Conservation (phyloP, 2,113 vertebrate species). For the Planiliza haematocheilus region DNA sequence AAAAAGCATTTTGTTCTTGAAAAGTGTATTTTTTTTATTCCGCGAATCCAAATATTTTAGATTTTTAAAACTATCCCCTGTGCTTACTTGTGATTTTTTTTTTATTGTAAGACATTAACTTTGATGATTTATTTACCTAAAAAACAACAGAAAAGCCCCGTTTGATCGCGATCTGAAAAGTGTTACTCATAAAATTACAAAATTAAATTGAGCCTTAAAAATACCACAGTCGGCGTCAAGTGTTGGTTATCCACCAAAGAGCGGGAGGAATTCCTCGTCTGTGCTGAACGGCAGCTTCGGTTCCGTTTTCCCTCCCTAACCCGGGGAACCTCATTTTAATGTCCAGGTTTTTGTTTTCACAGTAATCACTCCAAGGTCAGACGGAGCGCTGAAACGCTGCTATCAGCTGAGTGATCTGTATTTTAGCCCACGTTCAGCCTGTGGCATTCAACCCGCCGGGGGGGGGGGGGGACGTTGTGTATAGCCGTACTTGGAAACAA, state of each 20-base stretch:
- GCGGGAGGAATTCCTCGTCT: not conserved
- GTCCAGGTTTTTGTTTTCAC: slow-evolving; percentile 77
- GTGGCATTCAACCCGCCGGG: slow-evolving; percentile 39
- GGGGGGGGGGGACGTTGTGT: slow-evolving; percentile 37
- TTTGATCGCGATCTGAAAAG: slow-evolving; percentile 28
- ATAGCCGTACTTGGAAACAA: slow-evolving; percentile 62
- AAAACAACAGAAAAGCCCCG: not conserved
- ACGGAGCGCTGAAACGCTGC: slow-evolving; percentile 67
- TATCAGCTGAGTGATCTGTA: slow-evolving; percentile 75
- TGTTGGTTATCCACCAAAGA: slow-evolving; percentile 8
- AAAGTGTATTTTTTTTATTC: too few species aligned
- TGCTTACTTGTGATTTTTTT: not conserved
- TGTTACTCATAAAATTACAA: slow-evolving; percentile 9
- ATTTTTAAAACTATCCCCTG: not conserved
- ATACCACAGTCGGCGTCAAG: not conserved
- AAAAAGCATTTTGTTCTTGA: too few species aligned
- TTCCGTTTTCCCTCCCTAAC: slow-evolving; percentile 38
- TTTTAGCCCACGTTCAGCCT: slow-evolving; percentile 58
- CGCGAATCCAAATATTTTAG: too few species aligned
- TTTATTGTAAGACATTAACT: slow-evolving; percentile 16
- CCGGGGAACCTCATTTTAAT: slow-evolving; percentile 54
- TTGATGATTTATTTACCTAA: not conserved
- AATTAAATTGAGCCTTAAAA: slow-evolving; percentile 30
- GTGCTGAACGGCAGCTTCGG: slow-evolving; percentile 27
- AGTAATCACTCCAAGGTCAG: slow-evolving; percentile 78